Conservation (phyloP, 2,113 vertebrate species). For the Hypomesus transpacificus region DNA sequence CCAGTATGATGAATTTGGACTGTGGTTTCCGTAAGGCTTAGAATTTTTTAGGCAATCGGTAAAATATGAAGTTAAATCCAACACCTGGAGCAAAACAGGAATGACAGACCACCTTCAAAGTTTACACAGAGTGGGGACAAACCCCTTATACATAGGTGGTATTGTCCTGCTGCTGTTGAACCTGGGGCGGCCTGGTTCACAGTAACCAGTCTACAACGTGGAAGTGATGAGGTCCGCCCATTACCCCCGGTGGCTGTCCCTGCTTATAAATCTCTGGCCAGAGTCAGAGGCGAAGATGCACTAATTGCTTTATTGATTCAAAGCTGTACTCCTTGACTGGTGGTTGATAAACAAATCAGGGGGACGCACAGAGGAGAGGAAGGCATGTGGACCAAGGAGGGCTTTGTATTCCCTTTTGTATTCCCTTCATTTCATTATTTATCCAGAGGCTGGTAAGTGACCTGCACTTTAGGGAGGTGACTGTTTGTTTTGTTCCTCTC, state of each 20-base stretch:
- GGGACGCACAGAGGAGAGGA: constrained; percentile 32
- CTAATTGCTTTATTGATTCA: constrained; percentile 74
- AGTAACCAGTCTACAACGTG: constrained; percentile 28
- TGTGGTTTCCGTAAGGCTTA: too few species aligned
- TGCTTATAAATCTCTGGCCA: constrained; percentile 59
- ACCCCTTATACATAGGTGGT: not conserved
- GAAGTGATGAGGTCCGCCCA: constrained; percentile 53
- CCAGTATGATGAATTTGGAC: too few species aligned
- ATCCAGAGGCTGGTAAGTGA: constrained; percentile 26
- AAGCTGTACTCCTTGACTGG: constrained; percentile 50
- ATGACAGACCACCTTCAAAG: not conserved
- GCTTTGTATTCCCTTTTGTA: constrained; percentile 18
- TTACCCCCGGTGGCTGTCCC: constrained; percentile 33
- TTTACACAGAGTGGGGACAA: not conserved
- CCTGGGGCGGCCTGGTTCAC: constrained; percentile 18
- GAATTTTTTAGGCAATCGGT: too few species aligned
- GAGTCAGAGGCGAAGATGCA: constrained; percentile 49
- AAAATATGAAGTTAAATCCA: too few species aligned
- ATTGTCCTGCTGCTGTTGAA: constrained; percentile 24
- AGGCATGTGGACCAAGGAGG: constrained; percentile 38
- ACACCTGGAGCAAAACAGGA: not conserved
- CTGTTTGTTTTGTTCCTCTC: constrained; percentile 14
- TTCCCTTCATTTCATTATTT: constrained; percentile 20
- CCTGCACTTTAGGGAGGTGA: constrained; percentile 25
- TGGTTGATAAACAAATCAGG: constrained; percentile 67